Evolutionary conservation across 2,888 invertebrate species (phyloP), one percentile per base, ranked within the genome.

Genomic region (Drosophila tripunctata): DNA sequence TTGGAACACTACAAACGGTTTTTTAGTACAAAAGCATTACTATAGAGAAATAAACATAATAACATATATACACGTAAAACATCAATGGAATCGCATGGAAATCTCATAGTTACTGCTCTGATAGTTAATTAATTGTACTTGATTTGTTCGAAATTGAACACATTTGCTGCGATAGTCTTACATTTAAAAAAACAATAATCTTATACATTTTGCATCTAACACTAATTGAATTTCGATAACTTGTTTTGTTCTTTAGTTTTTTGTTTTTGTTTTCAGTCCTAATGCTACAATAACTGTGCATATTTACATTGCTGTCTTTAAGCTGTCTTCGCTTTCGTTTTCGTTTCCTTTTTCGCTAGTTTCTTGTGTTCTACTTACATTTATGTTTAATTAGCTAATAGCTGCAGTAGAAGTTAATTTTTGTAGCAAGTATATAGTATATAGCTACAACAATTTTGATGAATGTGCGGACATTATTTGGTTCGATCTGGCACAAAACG

Each of bases 401-500:
- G n/a, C n/a, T n/a, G 17, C 6, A 31, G 35, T 15, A 48, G n/a
- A n/a, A n/a, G 47, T 55, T 41, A 31, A 24, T 33, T 35, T n/a
- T 40, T 40, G 45, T 55, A 47, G 45, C 14, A 14, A 35, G 5
- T 36, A 21, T 30, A 35, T 35, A 44, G 35, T 8, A 56, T n/a
- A 36, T 24, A 51, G 35, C 10, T 57, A 22, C 75, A 82, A 75
- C 82, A 81, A 75, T 63, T 52, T 60, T 57, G 61, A 21, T 73
- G 48, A 56, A 43, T 38, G n/a, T 69, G n/a, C 40, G 51, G 35
- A 30, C 58, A 21, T 60, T 19, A 41, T 51, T 65, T 75, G 51
- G 65, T 56, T 60, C 47, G 60, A 38, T 63, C 73, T 85, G 82
- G 87, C 87, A 82, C 84, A 74, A 65, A 60, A 56, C 56, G 87